These are phyloP conservation scores for Varanus komodoensis DNA, from an alignment of 2,113 vertebrate genomes.

Conservation along the genomic window DNA sequence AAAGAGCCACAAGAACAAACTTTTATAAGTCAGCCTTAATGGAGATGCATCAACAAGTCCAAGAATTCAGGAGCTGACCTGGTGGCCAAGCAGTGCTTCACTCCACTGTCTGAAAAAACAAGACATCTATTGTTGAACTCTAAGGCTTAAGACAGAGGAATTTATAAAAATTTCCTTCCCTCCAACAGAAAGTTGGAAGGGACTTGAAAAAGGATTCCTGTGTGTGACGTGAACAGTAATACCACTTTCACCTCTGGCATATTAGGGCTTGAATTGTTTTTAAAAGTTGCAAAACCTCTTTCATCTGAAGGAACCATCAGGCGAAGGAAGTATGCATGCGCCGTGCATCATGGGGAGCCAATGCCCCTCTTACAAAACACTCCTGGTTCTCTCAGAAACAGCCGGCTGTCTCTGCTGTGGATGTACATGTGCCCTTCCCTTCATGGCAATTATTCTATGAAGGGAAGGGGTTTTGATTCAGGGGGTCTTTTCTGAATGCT, in stretches of 20 bases:
- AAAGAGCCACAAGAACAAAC: not conserved
- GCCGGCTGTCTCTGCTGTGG: not conserved
- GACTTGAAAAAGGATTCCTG: not conserved
- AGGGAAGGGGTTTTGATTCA: not conserved
- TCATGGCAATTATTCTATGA: not conserved
- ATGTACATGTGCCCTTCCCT: not conserved
- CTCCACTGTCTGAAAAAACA: not conserved
- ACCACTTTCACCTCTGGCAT: not conserved
- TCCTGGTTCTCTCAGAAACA: not conserved
- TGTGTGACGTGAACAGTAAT: not conserved
- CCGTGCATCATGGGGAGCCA: not conserved
- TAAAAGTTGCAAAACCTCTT: not conserved
- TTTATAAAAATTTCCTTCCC: not conserved
- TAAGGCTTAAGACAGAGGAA: not conserved
- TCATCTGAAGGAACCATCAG: not conserved
- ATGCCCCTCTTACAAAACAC: not conserved
- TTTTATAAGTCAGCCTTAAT: not conserved
- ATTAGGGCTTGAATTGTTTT: not conserved
- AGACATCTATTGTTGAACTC: not conserved
- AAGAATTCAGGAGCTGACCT: not conserved
- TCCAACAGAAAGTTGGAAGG: not conserved
- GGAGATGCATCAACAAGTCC: not conserved
- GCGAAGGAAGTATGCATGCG: not conserved
- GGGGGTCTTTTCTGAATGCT: not conserved
- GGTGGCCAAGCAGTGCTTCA: too few relatives aligned